These are phyloP conservation scores for Tetraodon nigroviridis DNA, from an alignment of 2,113 vertebrate genomes.

Conservation along the genomic window DNA sequence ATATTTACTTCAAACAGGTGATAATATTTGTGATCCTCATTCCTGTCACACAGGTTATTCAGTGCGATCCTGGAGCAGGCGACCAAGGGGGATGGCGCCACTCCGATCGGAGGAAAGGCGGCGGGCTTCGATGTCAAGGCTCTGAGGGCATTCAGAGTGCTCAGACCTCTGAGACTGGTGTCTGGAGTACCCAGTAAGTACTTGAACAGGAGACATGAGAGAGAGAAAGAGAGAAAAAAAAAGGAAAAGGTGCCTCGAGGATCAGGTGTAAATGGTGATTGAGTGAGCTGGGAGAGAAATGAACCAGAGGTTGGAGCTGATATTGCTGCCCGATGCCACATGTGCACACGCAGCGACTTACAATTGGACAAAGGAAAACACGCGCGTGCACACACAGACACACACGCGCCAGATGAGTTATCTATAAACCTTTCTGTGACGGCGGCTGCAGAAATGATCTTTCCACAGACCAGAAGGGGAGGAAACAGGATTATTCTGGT, in stretches of 20 bases:
- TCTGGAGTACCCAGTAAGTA: constrained; percentile 98
- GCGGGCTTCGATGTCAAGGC: constrained; percentile 98
- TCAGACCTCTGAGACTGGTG: constrained; percentile 91
- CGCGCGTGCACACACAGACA: not conserved
- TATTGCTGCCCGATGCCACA: constrained; percentile 16
- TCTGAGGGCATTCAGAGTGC: constrained; percentile 92
- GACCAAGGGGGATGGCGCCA: constrained; percentile 91
- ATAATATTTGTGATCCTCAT: constrained; percentile 12
- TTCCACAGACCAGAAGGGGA: not conserved
- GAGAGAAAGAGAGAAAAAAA: not conserved
- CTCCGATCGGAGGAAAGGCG: constrained; percentile 93
- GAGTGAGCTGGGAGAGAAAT: constrained; percentile 22
- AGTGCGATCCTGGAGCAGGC: constrained; percentile 99
- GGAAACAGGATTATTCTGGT: too few relatives aligned
- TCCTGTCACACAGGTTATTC: constrained; percentile 83
- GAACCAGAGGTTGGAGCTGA: constrained; percentile 35
- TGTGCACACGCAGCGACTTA: not conserved
- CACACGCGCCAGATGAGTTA: not conserved
- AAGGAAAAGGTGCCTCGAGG: constrained; percentile 12
- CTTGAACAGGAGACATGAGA: not conserved
- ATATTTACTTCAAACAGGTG: not conserved
- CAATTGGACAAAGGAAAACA: not conserved
- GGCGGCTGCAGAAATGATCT: not conserved
- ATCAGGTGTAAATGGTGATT: constrained; percentile 56
- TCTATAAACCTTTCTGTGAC: not conserved